Conservation (phyloP, 2,888 invertebrate species). For the Yponomeuta evonymella region DNA sequence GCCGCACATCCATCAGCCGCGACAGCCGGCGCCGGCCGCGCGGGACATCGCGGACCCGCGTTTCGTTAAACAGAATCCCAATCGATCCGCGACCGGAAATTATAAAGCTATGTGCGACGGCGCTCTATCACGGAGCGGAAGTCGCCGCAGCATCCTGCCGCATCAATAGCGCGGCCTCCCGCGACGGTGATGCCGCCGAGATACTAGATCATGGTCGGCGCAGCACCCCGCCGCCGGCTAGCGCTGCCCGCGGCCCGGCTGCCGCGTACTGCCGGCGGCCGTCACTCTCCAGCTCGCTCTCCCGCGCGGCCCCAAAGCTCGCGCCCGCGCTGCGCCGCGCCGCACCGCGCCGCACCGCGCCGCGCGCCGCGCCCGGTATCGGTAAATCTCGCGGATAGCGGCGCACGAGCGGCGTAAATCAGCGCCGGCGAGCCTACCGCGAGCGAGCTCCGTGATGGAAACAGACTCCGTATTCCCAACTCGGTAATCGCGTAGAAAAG, state of each 20-base stretch:
- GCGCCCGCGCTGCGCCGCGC: not conserved
- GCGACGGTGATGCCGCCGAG: not conserved
- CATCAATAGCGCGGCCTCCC: not conserved
- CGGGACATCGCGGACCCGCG: not conserved
- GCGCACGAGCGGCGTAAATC: conserved; percentile 1
- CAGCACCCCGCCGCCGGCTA: not conserved
- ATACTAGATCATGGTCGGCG: too few species aligned
- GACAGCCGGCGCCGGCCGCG: not conserved
- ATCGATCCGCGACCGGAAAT: conserved; percentile 10
- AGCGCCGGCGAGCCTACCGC: not conserved
- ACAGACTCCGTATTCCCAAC: not conserved
- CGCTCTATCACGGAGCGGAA: not conserved
- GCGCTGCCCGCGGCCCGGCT: not conserved
- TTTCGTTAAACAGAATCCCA: not conserved
- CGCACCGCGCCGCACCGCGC: not conserved
- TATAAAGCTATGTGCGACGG: not conserved
- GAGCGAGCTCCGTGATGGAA: not conserved
- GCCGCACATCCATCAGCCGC: not conserved
- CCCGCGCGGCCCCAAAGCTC: not conserved
- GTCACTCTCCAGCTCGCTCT: not conserved
- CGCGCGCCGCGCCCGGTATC: not conserved
- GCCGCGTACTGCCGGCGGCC: not conserved
- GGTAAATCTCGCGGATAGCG: conserved; percentile 2
- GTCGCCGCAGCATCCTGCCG: not conserved
- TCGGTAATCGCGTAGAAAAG: not conserved